Evolutionary conservation across 2,888 invertebrate species (phyloP), one percentile per base, ranked within the genome.

Genomic region (Cecidostiba fungosa): DNA sequence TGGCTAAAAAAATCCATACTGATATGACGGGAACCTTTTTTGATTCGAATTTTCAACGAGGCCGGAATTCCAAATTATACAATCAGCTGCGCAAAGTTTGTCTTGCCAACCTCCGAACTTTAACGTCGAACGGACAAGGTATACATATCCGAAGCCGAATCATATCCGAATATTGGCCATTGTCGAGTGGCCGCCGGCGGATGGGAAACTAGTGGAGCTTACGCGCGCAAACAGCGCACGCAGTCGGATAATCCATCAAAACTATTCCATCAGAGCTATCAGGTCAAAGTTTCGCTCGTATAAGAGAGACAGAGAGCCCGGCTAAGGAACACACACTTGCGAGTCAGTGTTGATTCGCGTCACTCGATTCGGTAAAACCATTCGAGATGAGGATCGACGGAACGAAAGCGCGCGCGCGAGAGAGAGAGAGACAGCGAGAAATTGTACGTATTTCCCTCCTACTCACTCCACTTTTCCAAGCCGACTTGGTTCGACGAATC

Each of bases 211-310:
- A 72, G 36, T 12, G 23, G 14, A n/a, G 43, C 43, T 39, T 23
- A 72, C 43, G 43, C 43, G 72, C n/a, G 72, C 72, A 43, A 72
- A 72, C 39, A 72, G 36, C 39, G 23, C 5, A 72, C 23, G 23
- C 23, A 43, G 43, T 23, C 70, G 77, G 82, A 82, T 82, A 77
- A 77, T 70, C 82, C 77, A 82, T 70, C 82, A 70, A 77, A 82
- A 82, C 77, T 70, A 77, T 77, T 54, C 54, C 26, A 72, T 39
- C 39, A 14, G 3, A 43, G n/a, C 43, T 26, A 43, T 14, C 36
- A 0, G 26, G 16, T 43, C 54, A 19, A 83, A 74, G 23, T 77
- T 66, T 83, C 29, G 19, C 23, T 36, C 36, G 19, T 19, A 39
- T 3, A 43, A 10, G 10, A 43, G 32, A 81, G 54, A 54, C 14